phyloP scores from a whole-genome alignment of 2,888 invertebrate genomes.

The Cabera pusaria region DNA sequence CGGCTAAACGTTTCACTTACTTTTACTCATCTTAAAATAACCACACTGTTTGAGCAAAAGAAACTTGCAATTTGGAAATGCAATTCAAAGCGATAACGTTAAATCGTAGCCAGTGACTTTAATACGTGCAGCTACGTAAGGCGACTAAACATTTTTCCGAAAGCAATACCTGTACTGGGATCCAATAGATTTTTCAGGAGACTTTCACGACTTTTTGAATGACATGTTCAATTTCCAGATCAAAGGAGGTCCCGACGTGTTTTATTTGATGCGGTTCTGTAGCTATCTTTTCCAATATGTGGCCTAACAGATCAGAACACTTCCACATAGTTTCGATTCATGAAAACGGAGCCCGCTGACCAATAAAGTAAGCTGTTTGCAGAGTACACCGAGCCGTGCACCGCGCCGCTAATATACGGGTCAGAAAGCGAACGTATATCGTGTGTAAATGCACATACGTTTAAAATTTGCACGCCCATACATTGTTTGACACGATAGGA shows the following conservation, averaged over 20 bases:
- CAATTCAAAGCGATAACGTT: conserved; percentile 2
- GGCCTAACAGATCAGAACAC: conserved; percentile 15
- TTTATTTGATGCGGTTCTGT: conserved; percentile 41
- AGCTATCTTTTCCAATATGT: conserved; percentile 36
- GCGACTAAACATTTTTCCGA: conserved; percentile 2
- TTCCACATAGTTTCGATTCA: conserved; percentile 24
- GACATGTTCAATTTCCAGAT: conserved; percentile 48
- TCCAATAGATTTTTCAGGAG: conserved; percentile 27
- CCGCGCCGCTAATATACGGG: conserved; percentile 3
- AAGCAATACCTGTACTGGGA: conserved; percentile 26
- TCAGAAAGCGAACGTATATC: conserved; percentile 6
- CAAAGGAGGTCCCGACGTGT: conserved; percentile 39
- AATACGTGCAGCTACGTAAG: conserved; percentile 2
- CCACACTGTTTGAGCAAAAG: neutral
- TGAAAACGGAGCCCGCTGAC: conserved; percentile 16
- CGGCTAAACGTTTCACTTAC: neutral
- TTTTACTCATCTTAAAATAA: conserved; percentile 1
- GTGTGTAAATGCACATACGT: conserved; percentile 3
- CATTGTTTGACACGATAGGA: conserved; percentile 18
- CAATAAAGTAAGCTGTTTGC: conserved; percentile 15
- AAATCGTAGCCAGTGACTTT: neutral
- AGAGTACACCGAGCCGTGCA: neutral
- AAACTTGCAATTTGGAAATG: neutral
- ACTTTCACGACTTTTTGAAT: conserved; percentile 41
- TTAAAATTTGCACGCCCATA: conserved; percentile 16